Percentiles rank a stretch among this genome's conserved stretches.
Conservation (phyloP, 2,888 invertebrate species). For the Drosophila emarginata region DNA sequence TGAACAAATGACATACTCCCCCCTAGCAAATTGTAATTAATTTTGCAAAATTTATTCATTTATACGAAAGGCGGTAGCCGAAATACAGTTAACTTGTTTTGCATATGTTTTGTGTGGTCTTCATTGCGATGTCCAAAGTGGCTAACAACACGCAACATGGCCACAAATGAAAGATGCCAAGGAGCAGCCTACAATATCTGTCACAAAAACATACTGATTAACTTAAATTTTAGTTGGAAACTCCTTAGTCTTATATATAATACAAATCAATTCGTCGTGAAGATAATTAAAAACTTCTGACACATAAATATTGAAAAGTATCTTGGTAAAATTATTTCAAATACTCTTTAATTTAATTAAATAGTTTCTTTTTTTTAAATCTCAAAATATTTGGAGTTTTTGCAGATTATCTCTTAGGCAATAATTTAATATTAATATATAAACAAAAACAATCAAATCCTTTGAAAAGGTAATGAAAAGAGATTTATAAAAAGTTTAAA, state of each 20-base stretch:
- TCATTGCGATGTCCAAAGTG: conserved; percentile 38
- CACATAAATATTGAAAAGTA: neutral
- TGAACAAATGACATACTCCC: neutral
- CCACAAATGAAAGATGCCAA: conserved; percentile 24
- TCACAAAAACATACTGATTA: neutral
- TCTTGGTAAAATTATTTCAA: neutral
- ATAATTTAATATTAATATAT: too few species aligned
- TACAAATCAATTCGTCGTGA: neutral
- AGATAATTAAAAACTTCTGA: neutral
- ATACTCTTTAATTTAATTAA: neutral
- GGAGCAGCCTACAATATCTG: neutral
- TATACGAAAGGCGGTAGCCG: conserved; percentile 45
- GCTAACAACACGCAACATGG: conserved; percentile 36
- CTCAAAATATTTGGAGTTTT: too few species aligned
- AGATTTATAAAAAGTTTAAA: neutral
- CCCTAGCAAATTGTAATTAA: conserved; percentile 65
- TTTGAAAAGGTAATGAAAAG: too few species aligned
- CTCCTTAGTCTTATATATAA: neutral
- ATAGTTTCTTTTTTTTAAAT: too few species aligned
- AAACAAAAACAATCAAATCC: too few species aligned
- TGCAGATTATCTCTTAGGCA: too few species aligned
- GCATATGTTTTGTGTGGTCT: conserved; percentile 38
- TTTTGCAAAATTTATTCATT: conserved; percentile 65
- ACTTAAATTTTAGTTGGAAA: neutral
- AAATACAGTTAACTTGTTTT: conserved; percentile 54